Evolutionary conservation across 2,888 invertebrate genomes (phyloP).

Genomic region (Xanthorhoe designata): DNA sequence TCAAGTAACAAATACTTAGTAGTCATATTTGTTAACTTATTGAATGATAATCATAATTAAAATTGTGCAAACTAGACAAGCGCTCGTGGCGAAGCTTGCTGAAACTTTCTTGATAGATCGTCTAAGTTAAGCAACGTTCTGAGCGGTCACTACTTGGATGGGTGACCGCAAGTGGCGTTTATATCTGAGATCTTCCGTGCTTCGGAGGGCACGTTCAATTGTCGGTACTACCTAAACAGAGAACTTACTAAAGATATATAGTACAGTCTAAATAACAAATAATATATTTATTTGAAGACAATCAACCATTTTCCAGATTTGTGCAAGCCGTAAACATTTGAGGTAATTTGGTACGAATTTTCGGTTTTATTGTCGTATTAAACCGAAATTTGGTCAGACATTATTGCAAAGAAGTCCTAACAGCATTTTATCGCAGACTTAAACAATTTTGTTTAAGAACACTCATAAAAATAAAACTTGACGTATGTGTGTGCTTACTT

Average conservation of each 20-base stretch:
- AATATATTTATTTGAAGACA: constrained; percentile 3
- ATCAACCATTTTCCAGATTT: constrained; percentile 6
- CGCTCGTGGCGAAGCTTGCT: no score
- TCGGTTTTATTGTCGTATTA: constrained; percentile 19
- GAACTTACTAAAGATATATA: no score
- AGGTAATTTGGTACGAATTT: constrained; percentile 7
- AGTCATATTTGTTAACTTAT: background rate
- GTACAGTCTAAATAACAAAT: no score
- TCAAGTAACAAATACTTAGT: background rate
- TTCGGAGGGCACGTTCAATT: no score
- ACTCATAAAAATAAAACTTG: background rate
- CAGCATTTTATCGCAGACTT: constrained; percentile 18
- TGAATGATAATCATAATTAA: no score
- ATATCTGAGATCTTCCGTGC: no score
- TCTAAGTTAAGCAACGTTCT: no score
- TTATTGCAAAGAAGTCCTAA: constrained; percentile 13
- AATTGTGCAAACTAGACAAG: no score
- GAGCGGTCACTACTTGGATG: no score
- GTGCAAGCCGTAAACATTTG: constrained; percentile 10
- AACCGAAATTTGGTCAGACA: constrained; percentile 15
- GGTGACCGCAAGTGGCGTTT: no score
- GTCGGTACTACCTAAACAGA: no score
- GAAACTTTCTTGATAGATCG: no score
- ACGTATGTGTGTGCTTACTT: constrained; percentile 1
- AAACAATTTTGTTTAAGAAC: background rate